Evolutionary conservation across 2,888 invertebrate species (phyloP).

Genomic region (Drosophila koepferae): DNA sequence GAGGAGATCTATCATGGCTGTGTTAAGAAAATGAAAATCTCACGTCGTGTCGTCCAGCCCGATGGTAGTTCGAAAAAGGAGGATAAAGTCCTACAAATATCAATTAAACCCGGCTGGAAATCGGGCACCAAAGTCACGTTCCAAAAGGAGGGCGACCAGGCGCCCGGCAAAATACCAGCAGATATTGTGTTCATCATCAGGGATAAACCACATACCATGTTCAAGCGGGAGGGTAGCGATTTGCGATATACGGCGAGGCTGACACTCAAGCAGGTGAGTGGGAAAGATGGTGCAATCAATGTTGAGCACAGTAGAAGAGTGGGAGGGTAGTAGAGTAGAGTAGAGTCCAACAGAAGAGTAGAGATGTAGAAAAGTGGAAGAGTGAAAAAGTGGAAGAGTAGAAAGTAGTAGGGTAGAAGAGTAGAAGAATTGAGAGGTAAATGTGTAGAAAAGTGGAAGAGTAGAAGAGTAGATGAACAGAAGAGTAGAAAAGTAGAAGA

Average conservation of each 20-base stretch:
- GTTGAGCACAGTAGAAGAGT: not conserved
- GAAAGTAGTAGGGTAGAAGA: not conserved
- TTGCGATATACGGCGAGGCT: slow-evolving; percentile 95
- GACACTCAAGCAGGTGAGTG: slow-evolving; percentile 93
- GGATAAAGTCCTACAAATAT: slow-evolving; percentile 95
- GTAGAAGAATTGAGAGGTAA: not conserved
- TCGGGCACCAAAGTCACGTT: slow-evolving; percentile 99
- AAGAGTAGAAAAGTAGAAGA: not conserved
- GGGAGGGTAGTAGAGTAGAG: not conserved
- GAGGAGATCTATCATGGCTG: slow-evolving; percentile 98
- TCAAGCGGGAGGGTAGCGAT: slow-evolving; percentile 97
- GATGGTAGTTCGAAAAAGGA: slow-evolving; percentile 95
- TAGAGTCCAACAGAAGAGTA: too few species aligned
- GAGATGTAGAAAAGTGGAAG: not conserved
- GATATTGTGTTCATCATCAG: slow-evolving; percentile 98
- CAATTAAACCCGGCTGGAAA: slow-evolving; percentile 99
- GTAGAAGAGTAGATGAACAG: not conserved
- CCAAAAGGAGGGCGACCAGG: slow-evolving; percentile 98
- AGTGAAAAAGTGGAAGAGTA: not conserved
- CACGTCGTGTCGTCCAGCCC: slow-evolving; percentile 93
- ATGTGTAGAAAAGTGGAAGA: not conserved
- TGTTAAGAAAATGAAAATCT: slow-evolving; percentile 99
- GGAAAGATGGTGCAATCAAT: not conserved
- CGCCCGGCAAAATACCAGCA: slow-evolving; percentile 96
- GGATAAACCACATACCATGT: slow-evolving; percentile 96